phyloP scores from a whole-genome alignment of 2,888 invertebrate genomes.

The Melangyna quadrimaculata region DNA sequence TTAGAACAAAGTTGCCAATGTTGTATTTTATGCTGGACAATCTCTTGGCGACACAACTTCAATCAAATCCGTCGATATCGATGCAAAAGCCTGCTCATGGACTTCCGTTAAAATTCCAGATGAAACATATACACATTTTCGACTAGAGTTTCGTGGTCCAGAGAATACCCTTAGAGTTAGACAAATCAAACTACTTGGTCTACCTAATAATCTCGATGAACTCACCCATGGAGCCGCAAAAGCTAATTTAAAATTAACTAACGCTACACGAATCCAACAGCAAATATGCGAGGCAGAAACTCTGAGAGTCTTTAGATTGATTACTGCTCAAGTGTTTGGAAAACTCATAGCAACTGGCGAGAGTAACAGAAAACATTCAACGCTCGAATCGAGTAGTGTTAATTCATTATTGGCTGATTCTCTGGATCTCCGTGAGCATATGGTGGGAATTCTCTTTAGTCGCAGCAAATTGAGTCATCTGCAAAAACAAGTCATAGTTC shows the following conservation, averaged over 20 bases:
- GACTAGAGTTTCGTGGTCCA: slow-evolving; percentile 94
- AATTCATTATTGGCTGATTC: slow-evolving; percentile 81
- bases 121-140: slow-evolving; percentile 84
- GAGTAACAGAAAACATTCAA: slow-evolving; percentile 64
- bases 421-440: slow-evolving; percentile 94
- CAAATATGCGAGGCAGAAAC: slow-evolving; percentile 95
- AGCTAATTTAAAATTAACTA: slow-evolving; percentile 77
- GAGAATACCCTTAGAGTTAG: slow-evolving; percentile 94
- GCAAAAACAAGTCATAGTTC: slow-evolving; percentile 95
- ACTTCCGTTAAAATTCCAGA: slow-evolving; percentile 90
- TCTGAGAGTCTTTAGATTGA: slow-evolving; percentile 93
- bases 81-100: slow-evolving; percentile 93
- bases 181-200: slow-evolving; percentile 88
- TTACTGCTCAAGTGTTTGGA: slow-evolving; percentile 93
- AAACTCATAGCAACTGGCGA: slow-evolving; percentile 86
- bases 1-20: slow-evolving; percentile 93
- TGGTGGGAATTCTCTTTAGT: slow-evolving; percentile 97
- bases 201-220: slow-evolving; percentile 79
- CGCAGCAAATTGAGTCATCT: slow-evolving; percentile 95
- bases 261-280: slow-evolving; percentile 86
- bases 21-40: slow-evolving; percentile 92
- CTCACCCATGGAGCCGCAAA: slow-evolving; percentile 72
- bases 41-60: slow-evolving; percentile 91
- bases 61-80: slow-evolving; percentile 92
- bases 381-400: slow-evolving; percentile 78